Evolutionary conservation across 53 echinoderm and acorn worm species (phyloP).

Genomic region (Apostichopus leukothele): DNA sequence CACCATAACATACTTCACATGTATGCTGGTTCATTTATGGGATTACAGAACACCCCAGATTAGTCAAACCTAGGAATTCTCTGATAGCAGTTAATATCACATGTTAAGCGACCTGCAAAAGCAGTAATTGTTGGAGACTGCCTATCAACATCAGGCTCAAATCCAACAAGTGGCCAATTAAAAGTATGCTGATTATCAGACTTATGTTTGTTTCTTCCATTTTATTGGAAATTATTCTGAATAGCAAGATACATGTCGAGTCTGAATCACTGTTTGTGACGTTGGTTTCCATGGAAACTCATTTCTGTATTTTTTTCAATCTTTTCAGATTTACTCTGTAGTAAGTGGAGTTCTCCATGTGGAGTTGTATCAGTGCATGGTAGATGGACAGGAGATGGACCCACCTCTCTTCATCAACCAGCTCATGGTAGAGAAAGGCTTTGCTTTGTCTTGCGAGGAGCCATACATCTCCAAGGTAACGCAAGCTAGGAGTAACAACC

Average conservation of each 20-base stretch:
- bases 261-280: too few species aligned
- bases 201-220: too few species aligned
- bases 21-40: too few species aligned
- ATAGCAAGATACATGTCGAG: too few species aligned
- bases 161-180: conserved; percentile 7
- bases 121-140: conserved; percentile 13
- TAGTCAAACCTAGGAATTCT: too few species aligned
- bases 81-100: not conserved
- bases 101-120: conserved; percentile 8
- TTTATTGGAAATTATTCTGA: too few species aligned
- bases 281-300: too few species aligned
- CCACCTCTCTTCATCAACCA: conserved; percentile 74
- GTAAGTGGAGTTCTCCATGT: conserved; percentile 75
- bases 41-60: too few species aligned
- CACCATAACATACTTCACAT: too few species aligned
- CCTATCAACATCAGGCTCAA: conserved; percentile 8
- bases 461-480: conserved; percentile 81
- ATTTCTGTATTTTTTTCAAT: too few species aligned
- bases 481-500: not conserved
- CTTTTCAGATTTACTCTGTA: conserved; percentile 76
- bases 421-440: conserved; percentile 55
- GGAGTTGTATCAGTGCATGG: conserved; percentile 67
- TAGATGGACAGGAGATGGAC: conserved; percentile 48
- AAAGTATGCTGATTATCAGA: not conserved
- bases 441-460: conserved; percentile 78